Base-by-base conservation (phyloP, 2,113 vertebrate species). In the Alethe diademata region DNA sequence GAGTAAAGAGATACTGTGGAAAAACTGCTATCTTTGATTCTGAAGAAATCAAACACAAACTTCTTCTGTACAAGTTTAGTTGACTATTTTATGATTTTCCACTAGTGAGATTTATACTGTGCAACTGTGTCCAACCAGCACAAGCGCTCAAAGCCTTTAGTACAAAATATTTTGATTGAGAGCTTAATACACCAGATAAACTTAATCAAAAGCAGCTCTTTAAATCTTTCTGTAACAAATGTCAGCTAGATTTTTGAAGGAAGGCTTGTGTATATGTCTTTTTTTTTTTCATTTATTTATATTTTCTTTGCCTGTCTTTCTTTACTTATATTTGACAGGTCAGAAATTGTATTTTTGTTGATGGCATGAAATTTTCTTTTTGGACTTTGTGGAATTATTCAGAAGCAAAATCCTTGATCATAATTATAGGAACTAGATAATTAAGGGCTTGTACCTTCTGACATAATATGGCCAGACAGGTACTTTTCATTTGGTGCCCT, bases 401-500 rank as follows among this genome's bases (percentile, higher is more conserved):
- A 47, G 73, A 73, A 95, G 43, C 35, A 86, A 90, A 94, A 76
- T 78, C 23, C 14, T 81, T 80, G 14, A 60, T 56, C 6, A 9
- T 50, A 86, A 40, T 88, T 79, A 43, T 33, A 94, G 58, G 25
- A 92, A 74, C 31, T 92, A 2, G 2, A 45, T 75, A 81, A 82
- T 79, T 79, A 73, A 80, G 50, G 43, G 26, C 26, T 91, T 0
- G 0, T 90, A 67, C 8, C 28, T 81, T 79, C 56, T 93, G 81
- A 25, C 51, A 81, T 91, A 91, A 60, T 88, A 51, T 38, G 54
- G 58, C 75, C 81, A 81, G 72, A 81, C 38, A 43, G 65, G 8
- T 87, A 67, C n/a, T 86, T 95, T 85, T 87, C 48, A 72, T 51
- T 90, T 83, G 62, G 62, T 86, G 88, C 88, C 50, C n/a, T 80